phyloP scores from a whole-genome alignment of 2,797 vertebrate genomes.

The Avahi laniger region DNA sequence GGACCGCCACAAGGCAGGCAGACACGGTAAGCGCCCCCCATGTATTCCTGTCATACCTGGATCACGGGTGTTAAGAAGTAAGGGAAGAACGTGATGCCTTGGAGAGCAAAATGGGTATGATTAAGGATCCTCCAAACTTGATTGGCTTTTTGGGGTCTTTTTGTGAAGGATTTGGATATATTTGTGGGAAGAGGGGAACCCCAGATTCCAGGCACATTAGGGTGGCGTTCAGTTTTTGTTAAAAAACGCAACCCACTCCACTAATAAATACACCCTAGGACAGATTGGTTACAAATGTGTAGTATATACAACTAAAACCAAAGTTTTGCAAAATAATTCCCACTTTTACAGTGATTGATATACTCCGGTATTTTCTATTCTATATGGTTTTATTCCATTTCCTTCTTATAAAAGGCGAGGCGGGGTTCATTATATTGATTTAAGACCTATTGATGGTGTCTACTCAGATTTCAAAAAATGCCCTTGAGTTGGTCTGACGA shows the following conservation, averaged over 20 bases:
- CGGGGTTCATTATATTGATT: not conserved
- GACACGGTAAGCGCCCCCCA: not conserved
- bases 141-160: not conserved
- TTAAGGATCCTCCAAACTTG: rapidly evolving
- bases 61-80: rapidly evolving
- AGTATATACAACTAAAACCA: not conserved
- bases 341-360: rapidly evolving
- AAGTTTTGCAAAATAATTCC: not conserved
- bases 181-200: not conserved
- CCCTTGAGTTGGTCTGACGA: not conserved
- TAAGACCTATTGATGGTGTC: not conserved
- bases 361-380: not conserved
- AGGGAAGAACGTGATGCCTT: not conserved
- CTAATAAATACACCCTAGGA: no score
- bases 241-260: not conserved
- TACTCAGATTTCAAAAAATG: not conserved
- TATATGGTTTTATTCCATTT: not conserved
- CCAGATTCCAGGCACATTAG: not conserved
- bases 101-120: not conserved
- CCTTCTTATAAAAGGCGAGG: not conserved
- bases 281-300: not conserved
- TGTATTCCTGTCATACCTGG: not conserved
- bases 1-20: rapidly evolving
- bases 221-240: not conserved
- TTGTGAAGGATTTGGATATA: not conserved